A percentile compares a stretch with the other conserved stretches of the same genome.
These are phyloP conservation scores for Pseudochirops cupreus DNA, from an alignment of 2,797 vertebrate genomes.

Conservation along the genomic window DNA sequence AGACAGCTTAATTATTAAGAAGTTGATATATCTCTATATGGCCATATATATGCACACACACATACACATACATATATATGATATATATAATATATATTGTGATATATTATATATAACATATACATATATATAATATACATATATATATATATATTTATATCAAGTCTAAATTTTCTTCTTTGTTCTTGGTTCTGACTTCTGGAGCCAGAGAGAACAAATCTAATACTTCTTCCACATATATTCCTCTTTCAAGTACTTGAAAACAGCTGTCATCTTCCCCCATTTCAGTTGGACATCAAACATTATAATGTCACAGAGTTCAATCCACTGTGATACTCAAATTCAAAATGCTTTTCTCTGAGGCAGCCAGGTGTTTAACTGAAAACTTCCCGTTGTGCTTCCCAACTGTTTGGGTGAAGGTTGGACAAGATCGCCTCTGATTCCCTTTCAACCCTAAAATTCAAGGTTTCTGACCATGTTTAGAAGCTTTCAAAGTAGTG, in stretches of 20 bases:
- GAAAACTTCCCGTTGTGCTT: background rate
- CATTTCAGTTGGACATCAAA: background rate
- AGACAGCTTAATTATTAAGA: background rate
- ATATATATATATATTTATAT: background rate
- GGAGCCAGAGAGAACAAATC: background rate
- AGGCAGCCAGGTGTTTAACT: background rate
- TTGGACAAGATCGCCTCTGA: background rate
- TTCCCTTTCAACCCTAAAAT: background rate
- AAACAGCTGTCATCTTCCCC: background rate
- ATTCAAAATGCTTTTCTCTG: background rate
- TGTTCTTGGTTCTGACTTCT: background rate
- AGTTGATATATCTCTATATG: background rate
- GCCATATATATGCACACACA: no score
- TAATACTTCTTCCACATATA: background rate
- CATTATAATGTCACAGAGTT: background rate
- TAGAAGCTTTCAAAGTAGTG: background rate
- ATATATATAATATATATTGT: background rate
- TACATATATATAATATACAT: no score
- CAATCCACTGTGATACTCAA: background rate
- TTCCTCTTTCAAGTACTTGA: background rate
- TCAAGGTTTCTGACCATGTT: background rate
- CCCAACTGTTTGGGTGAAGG: background rate
- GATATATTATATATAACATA: no score
- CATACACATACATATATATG: no score
- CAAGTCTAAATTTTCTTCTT: background rate